Evolutionary conservation across 2,888 invertebrate species (phyloP), one percentile per base, ranked within the genome.

Genomic region (Galeopsomyia nigrocyanea): DNA sequence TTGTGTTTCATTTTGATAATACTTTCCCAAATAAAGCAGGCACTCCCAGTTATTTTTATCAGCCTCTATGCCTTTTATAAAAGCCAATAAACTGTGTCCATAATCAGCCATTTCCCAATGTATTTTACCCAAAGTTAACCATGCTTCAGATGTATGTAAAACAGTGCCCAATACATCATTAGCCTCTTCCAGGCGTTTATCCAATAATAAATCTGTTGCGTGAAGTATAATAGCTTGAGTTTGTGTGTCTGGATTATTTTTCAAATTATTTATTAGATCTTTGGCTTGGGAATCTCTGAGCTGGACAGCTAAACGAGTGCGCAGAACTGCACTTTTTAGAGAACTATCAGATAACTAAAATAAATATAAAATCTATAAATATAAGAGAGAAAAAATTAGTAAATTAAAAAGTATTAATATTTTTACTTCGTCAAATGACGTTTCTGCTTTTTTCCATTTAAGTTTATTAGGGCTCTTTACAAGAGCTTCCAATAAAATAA

Each of bases 1-100:
- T 65, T 88, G 85, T 71, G 90, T 89, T 51, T 88, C 86, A 62
- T 89, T 84, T 73, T 89, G 87, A 85, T 96, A 96, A 83, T 91
- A 93, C 80, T 91, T 89, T 1, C 96, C 97, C 75, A 97, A 88
- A 83, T 92, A 90, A 47, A 92, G 86, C 84, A 95, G 95, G 77
- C 92, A 92, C 64, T 91, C 88, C 79, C 91, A 91, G 86, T 92
- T 91, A 80, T 92, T 90, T n/a, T 94, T 91, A 83, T 95, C 91
- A 14, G 92, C 84, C 84, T 94, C 80, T 50, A 84, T 80, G 80
- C 88, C 88, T 90, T 93, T 86, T 6, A 94, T 84, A 79, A 94
- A 89, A 75, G 90, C 89, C 73, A 90, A 87, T 47, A 93, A 87
- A 77, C 92, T 90, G 76, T 91, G 90, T 47, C 90, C 88, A 85